phyloP scores from a whole-genome alignment of 2,113 vertebrate species.

The Lethenteron camtschaticum region DNA sequence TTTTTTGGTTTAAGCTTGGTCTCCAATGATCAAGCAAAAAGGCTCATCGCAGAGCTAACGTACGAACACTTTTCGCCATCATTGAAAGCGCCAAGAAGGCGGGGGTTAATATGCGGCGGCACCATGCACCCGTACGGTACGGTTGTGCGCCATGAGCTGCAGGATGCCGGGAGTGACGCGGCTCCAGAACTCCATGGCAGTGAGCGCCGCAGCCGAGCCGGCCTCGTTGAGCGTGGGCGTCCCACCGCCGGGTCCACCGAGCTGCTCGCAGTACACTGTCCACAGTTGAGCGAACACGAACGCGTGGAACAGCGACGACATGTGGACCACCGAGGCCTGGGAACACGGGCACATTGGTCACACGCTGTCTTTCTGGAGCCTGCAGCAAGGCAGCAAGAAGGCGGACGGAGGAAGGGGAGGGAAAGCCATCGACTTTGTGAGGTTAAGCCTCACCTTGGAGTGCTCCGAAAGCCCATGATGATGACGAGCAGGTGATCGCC shows the following conservation, averaged over 20 bases:
- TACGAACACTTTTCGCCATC: too few species aligned
- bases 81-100: too few species aligned
- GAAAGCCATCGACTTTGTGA: too few species aligned
- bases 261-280: conserved; percentile 98
- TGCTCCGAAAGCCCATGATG: conserved; percentile 95
- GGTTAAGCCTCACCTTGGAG: conserved; percentile 53
- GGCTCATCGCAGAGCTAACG: too few species aligned
- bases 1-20: too few species aligned
- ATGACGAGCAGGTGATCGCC: conserved; percentile 95
- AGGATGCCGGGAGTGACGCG: conserved; percentile 88
- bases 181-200: conserved; percentile 94
- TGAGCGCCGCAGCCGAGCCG: conserved; percentile 73
- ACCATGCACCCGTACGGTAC: conserved; percentile 45
- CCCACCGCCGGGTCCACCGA: conserved; percentile 35
- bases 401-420: too few species aligned
- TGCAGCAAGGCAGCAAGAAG: too few species aligned
- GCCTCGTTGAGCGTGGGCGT: conserved; percentile 74
- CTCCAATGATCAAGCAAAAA: too few species aligned
- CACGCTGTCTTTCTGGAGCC: too few species aligned
- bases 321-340: conserved; percentile 91
- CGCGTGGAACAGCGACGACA: conserved; percentile 93
- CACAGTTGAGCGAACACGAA: conserved; percentile 98
- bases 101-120: too few species aligned
- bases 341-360: conserved; percentile 6
- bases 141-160: conserved; percentile 96